phyloP scores from a whole-genome alignment of 1,140 invertebrate genomes.

The Parapsyche elsis region DNA sequence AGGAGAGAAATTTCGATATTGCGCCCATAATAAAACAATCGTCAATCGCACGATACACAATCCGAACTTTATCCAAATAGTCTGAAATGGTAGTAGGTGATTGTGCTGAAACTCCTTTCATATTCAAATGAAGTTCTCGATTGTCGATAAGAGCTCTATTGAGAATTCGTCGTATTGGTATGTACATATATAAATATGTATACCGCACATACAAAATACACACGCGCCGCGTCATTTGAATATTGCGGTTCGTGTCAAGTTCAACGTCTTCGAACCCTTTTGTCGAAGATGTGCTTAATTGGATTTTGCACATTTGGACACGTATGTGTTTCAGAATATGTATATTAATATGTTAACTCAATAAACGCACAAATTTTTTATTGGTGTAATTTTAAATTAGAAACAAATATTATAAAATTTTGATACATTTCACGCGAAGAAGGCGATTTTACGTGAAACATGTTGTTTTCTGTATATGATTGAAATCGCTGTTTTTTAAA shows the following conservation, averaged over 20 bases:
- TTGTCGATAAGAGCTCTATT: slow-evolving; percentile 17
- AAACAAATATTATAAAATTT: no score
- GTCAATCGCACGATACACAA: neutral
- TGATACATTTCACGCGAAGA: no score
- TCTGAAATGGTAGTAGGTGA: neutral
- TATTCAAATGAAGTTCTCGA: slow-evolving; percentile 31
- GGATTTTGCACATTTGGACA: neutral
- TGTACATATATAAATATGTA: neutral
- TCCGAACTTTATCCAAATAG: slow-evolving; percentile 18
- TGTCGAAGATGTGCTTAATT: slow-evolving; percentile 18
- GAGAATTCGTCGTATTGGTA: neutral
- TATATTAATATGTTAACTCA: no score
- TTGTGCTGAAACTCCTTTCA: slow-evolving; percentile 2
- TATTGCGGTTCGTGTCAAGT: slow-evolving; percentile 31
- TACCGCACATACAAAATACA: neutral
- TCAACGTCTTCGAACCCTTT: neutral
- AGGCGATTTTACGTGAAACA: no score
- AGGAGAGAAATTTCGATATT: neutral
- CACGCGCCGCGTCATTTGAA: neutral
- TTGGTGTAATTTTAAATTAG: no score
- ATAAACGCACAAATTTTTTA: no score
- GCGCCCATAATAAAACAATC: neutral
- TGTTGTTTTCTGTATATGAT: no score
- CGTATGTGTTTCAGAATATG: no score
- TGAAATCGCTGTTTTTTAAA: no score